Evolutionary conservation across 2,113 vertebrate species (phyloP).

Genomic region (Apus apus): DNA sequence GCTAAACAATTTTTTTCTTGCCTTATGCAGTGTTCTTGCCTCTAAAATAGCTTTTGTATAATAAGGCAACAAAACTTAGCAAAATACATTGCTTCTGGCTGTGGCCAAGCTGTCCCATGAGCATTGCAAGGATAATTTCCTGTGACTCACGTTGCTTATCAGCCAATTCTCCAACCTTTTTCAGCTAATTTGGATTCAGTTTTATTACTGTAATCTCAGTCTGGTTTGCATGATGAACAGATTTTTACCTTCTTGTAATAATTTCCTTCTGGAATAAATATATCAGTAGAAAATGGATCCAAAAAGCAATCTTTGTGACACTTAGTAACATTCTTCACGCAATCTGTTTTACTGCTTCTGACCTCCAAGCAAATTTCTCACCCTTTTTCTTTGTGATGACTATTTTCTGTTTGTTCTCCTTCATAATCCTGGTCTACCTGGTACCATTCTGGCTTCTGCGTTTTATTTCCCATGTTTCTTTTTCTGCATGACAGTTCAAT

Average conservation of each 20-base stretch:
- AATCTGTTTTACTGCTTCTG: neutral
- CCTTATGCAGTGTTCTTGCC: neutral
- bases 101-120: neutral
- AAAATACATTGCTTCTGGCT: conserved; percentile 24
- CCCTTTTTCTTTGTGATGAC: neutral
- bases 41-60: conserved; percentile 28
- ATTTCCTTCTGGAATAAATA: conserved; percentile 17
- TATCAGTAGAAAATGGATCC: neutral
- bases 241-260: conserved; percentile 30
- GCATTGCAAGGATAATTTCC: conserved; percentile 12
- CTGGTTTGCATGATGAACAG: conserved; percentile 15
- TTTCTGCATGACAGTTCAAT: neutral
- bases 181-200: conserved; percentile 30
- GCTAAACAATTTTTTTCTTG: neutral
- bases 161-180: neutral
- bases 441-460: neutral
- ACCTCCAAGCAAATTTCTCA: neutral
- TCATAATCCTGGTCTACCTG: neutral
- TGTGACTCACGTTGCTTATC: conserved; percentile 24
- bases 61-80: neutral
- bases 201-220: neutral
- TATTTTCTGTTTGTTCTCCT: neutral
- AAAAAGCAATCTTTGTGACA: neutral
- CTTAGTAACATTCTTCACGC: neutral
- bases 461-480: neutral